These are phyloP conservation scores for Mamestra brassicae DNA, from an alignment of 2,888 invertebrate species.

Conservation along the genomic window DNA sequence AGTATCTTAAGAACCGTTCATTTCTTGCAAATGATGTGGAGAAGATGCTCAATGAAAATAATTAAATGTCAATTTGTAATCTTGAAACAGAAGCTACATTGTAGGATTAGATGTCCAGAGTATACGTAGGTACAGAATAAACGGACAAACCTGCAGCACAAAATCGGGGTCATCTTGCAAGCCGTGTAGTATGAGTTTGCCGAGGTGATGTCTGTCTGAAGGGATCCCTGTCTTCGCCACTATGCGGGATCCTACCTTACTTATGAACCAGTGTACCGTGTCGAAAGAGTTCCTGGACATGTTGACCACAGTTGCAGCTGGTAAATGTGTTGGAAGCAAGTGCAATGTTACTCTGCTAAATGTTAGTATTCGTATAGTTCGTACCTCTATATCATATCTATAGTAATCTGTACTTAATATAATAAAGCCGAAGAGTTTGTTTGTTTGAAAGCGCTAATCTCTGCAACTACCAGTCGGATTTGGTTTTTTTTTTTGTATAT, in stretches of 20 bases:
- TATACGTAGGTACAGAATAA: not conserved
- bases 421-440: too few relatives aligned
- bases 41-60: not conserved
- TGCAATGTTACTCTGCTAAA: not conserved
- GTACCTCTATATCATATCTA: not conserved
- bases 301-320: not conserved
- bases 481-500: too few relatives aligned
- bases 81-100: not conserved
- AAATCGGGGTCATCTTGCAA: conserved; percentile 78
- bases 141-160: conserved; percentile 73
- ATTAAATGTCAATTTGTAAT: not conserved
- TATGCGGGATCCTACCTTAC: conserved; percentile 71
- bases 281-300: conserved; percentile 51
- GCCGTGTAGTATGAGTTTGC: conserved; percentile 77
- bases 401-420: too few relatives aligned
- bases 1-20: conserved; percentile 55
- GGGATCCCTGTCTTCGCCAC: conserved; percentile 77
- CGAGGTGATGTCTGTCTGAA: conserved; percentile 77
- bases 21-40: conserved; percentile 29
- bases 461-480: too few relatives aligned
- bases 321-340: not conserved
- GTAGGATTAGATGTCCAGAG: not conserved
- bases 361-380: not conserved
- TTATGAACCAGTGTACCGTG: conserved; percentile 74
- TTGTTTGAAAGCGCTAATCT: too few relatives aligned